A percentile compares a stretch with the other conserved stretches of the same genome.
These are phyloP conservation scores for Gastrophryne carolinensis DNA, from an alignment of 2,797 vertebrate species.

Conservation along the genomic window DNA sequence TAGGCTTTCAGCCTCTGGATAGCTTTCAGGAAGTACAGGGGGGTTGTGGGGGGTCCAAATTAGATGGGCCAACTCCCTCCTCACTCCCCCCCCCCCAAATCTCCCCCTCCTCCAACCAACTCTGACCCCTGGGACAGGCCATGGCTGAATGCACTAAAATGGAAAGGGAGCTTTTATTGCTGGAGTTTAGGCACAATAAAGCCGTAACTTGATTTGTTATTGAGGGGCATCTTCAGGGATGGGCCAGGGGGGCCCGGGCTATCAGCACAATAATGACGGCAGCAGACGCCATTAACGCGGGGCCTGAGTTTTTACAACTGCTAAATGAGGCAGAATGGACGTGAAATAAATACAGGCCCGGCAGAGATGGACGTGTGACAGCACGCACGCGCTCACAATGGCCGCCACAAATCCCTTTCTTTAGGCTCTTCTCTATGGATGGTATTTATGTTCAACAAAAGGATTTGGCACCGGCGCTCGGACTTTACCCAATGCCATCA, in stretches of 20 bases:
- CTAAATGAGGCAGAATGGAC: not conserved
- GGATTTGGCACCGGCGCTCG: not conserved
- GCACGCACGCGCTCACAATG: not conserved
- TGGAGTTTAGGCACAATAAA: not conserved
- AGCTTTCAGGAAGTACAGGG: conserved; percentile 50
- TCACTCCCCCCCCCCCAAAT: not conserved
- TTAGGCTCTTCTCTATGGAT: not conserved
- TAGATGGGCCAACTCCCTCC: conserved; percentile 26
- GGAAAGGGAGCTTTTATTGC: conserved; percentile 9
- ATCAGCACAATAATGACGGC: too few species aligned
- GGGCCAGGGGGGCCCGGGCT: too few species aligned
- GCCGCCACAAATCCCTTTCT: not conserved
- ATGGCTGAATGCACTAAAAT: conserved; percentile 14
- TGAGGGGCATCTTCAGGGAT: too few species aligned
- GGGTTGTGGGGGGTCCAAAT: conserved; percentile 48
- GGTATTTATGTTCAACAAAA: not conserved
- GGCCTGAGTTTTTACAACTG: not conserved
- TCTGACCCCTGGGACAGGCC: conserved; percentile 29
- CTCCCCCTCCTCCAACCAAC: conserved; percentile 6
- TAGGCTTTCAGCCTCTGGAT: conserved; percentile 46
- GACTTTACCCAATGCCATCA: not conserved
- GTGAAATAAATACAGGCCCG: not conserved
- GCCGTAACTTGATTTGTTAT: not conserved
- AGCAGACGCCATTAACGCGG: too few species aligned
- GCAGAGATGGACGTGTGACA: not conserved